A percentile compares a stretch with the other conserved stretches of the same genome.
phyloP scores from a whole-genome alignment of 2,797 vertebrate species.

The Cetoscarus ocellatus region DNA sequence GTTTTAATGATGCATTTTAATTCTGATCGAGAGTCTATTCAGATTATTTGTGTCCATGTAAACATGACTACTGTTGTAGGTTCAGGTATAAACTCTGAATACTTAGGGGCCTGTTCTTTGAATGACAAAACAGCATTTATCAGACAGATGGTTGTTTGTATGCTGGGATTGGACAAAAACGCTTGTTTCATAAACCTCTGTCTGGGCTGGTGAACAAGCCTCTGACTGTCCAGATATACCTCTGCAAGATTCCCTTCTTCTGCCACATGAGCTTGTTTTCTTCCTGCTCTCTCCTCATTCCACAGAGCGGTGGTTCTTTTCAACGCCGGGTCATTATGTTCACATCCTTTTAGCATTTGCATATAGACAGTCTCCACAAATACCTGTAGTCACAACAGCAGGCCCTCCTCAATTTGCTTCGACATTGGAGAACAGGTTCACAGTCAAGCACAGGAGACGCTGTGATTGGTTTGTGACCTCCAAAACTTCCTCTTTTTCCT shows the following conservation, averaged over 20 bases:
- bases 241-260: slow-evolving; percentile 12
- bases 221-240: neutral
- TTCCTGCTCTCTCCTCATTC: slow-evolving; percentile 35
- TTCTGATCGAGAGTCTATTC: too few relatives aligned
- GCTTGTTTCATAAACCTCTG: too few relatives aligned
- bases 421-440: slow-evolving; percentile 47
- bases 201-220: neutral
- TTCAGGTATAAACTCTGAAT: too few relatives aligned
- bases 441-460: slow-evolving; percentile 22
- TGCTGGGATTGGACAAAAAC: too few relatives aligned
- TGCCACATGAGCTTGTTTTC: slow-evolving; percentile 28
- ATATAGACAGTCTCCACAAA: slow-evolving; percentile 82
- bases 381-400: slow-evolving; percentile 67
- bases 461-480: slow-evolving; percentile 80
- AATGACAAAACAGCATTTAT: too few relatives aligned
- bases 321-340: slow-evolving; percentile 67
- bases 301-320: slow-evolving; percentile 36
- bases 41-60: too few relatives aligned
- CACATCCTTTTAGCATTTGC: slow-evolving; percentile 79
- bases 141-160: too few relatives aligned
- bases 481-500: slow-evolving; percentile 77
- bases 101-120: too few relatives aligned
- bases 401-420: slow-evolving; percentile 67
- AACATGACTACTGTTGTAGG: too few relatives aligned
- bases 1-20: too few relatives aligned